Evolutionary conservation across 2,797 vertebrate species (phyloP).

Genomic region (Anniella stebbinsi): DNA sequence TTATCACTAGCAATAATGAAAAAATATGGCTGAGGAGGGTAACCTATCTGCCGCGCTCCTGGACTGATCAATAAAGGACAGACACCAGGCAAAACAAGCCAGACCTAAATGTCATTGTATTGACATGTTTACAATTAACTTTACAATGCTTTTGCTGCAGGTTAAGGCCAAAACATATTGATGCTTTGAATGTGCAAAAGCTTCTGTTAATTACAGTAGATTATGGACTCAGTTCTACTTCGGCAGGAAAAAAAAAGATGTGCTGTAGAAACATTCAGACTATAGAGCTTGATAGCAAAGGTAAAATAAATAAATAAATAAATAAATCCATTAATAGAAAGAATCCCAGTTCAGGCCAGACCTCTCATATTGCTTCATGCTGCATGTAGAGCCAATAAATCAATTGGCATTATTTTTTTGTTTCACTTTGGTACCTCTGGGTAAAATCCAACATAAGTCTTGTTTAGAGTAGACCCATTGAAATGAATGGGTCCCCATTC

Average conservation of each 20-base stretch:
- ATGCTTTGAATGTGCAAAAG: neutral
- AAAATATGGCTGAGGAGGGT: conserved; percentile 51
- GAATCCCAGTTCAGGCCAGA: neutral
- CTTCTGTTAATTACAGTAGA: conserved; percentile 25
- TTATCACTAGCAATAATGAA: conserved; percentile 66
- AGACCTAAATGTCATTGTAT: conserved; percentile 53
- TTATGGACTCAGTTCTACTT: neutral
- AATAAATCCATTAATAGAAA: neutral
- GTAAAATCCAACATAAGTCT: too few relatives aligned
- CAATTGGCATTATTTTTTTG: neutral
- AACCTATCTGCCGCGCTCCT: conserved; percentile 35
- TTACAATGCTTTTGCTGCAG: conserved; percentile 45
- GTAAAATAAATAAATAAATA: neutral
- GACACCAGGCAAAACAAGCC: conserved; percentile 52
- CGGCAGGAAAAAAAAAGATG: rapidly evolving
- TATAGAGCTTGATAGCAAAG: neutral
- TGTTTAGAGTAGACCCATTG: too few relatives aligned
- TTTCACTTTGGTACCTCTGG: neutral
- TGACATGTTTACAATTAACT: conserved; percentile 57
- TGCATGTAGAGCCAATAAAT: conserved; percentile 2
- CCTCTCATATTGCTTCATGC: neutral
- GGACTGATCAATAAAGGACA: conserved; percentile 56
- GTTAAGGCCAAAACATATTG: conserved; percentile 41
- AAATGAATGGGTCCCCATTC: too few relatives aligned
- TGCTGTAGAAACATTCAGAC: neutral